phyloP scores from a whole-genome alignment of 2,888 invertebrate species.

The Chrysolina oricalcia region DNA sequence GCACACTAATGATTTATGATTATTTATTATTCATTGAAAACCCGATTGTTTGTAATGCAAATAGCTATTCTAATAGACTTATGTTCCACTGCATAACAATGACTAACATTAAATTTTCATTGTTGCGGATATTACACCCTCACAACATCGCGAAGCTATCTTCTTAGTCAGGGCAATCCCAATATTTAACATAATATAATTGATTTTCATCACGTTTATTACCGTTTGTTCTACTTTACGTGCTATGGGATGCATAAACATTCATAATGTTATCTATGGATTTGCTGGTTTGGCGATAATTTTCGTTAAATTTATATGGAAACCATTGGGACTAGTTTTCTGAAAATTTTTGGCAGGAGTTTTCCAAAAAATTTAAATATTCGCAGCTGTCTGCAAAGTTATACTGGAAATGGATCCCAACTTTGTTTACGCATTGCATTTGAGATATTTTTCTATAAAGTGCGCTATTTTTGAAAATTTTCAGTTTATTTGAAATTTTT shows the following conservation, averaged over 20 bases:
- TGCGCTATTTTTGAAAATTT: too few relatives aligned
- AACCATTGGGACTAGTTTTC: too few relatives aligned
- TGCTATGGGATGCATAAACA: background rate
- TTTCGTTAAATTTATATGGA: background rate
- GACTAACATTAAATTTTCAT: conserved; percentile 24
- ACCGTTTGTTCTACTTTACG: conserved; percentile 21
- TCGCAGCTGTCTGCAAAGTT: too few relatives aligned
- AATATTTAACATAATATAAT: conserved; percentile 22
- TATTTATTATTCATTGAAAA: conserved; percentile 20
- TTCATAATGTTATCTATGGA: background rate
- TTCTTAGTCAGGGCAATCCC: conserved; percentile 22
- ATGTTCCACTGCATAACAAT: conserved; percentile 19
- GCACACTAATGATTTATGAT: conserved; percentile 17
- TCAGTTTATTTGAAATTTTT: too few relatives aligned
- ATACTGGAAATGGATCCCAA: too few relatives aligned
- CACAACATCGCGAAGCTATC: conserved; percentile 18
- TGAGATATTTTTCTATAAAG: too few relatives aligned
- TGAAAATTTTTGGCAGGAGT: too few relatives aligned
- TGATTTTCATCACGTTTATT: conserved; percentile 16
- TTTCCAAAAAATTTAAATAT: too few relatives aligned
- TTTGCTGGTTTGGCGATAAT: background rate
- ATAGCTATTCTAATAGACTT: conserved; percentile 16
- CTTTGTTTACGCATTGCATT: too few relatives aligned
- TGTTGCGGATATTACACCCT: conserved; percentile 23
- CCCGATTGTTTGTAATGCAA: conserved; percentile 24